Conservation (phyloP, 2,797 vertebrate species). For the Neopelma chrysocephalum region DNA sequence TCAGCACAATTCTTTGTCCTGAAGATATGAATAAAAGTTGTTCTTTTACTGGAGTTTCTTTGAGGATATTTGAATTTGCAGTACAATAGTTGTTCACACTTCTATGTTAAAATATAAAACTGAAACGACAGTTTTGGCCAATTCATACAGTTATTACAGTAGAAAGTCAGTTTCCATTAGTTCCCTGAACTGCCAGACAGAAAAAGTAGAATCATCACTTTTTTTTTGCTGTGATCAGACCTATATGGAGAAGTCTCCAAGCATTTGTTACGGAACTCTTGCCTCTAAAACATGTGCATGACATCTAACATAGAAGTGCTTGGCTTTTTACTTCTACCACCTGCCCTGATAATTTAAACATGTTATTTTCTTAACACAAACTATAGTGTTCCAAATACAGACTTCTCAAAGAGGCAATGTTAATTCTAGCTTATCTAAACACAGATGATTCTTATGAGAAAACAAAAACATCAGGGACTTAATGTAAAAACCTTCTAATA, state of each 20-base stretch:
- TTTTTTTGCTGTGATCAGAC: not conserved
- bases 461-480: slow-evolving; percentile 30
- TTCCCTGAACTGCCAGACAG: not conserved
- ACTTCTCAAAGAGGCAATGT: not conserved
- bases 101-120: not conserved
- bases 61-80: not conserved
- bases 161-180: not conserved
- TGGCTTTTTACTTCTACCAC: not conserved
- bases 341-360: not conserved
- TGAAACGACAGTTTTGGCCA: not conserved
- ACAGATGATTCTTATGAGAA: not conserved
- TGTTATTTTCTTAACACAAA: not conserved
- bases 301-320: not conserved
- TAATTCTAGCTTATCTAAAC: slow-evolving; percentile 26
- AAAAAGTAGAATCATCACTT: not conserved
- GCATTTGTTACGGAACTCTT: not conserved
- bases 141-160: not conserved
- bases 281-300: not conserved
- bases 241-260: not conserved
- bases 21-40: not conserved
- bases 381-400: not conserved
- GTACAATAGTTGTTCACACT: not conserved
- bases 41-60: not conserved
- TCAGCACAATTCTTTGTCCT: not conserved
- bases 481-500: slow-evolving; percentile 21